phyloP scores from a whole-genome alignment of 2,888 invertebrate species.

The Chloroclysta siterata region DNA sequence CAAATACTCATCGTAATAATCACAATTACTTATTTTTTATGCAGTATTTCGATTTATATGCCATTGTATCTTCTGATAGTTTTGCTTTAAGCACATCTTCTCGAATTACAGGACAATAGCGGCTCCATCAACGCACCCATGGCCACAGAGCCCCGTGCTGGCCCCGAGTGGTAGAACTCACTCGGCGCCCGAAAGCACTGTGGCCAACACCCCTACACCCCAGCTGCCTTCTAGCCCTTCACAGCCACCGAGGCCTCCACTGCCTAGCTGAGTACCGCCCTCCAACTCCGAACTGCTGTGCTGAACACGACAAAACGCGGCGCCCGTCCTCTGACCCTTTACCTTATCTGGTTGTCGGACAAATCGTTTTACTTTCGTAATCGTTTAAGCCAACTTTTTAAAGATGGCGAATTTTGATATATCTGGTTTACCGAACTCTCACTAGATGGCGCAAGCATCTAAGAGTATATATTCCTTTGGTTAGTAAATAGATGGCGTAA shows the following conservation, averaged over 20 bases:
- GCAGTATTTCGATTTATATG: no score
- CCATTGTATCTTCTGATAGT: no score
- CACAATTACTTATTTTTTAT: no score
- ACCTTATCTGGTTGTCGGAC: slow-evolving; percentile 68
- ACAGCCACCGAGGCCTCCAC: slow-evolving; percentile 71
- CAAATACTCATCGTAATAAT: no score
- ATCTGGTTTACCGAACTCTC: not conserved
- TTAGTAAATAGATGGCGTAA: slow-evolving; percentile 14
- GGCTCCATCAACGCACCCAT: slow-evolving; percentile 87
- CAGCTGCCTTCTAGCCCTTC: slow-evolving; percentile 77
- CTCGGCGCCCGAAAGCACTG: slow-evolving; percentile 88
- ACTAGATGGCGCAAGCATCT: slow-evolving; percentile 21
- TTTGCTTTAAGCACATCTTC: not conserved
- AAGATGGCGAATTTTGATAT: slow-evolving; percentile 25
- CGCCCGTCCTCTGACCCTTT: slow-evolving; percentile 78
- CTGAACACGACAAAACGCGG: slow-evolving; percentile 85
- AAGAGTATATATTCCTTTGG: not conserved
- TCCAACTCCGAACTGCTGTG: slow-evolving; percentile 85
- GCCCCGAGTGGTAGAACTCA: slow-evolving; percentile 90
- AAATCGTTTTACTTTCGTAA: slow-evolving; percentile 67
- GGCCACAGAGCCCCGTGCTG: slow-evolving; percentile 92
- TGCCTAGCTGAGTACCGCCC: slow-evolving; percentile 85
- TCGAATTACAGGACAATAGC: slow-evolving; percentile 82
- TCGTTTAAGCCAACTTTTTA: slow-evolving; percentile 14
- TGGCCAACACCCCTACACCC: slow-evolving; percentile 75